Percentiles rank a stretch among this genome's conserved stretches.
phyloP scores from a whole-genome alignment of 2,113 vertebrate genomes.

The Zootoca vivipara region DNA sequence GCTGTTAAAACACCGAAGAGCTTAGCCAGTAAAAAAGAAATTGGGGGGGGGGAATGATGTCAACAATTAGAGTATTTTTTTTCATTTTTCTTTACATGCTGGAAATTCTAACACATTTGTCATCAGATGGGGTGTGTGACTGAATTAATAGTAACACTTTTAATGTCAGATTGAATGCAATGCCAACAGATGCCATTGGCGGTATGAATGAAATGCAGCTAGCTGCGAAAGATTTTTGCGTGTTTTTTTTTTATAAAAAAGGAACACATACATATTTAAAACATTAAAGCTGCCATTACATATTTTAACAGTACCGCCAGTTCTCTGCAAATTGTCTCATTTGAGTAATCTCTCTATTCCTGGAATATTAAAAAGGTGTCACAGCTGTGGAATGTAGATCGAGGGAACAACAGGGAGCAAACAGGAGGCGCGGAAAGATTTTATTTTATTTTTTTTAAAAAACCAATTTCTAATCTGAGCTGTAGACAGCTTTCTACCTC shows the following conservation, averaged over 20 bases:
- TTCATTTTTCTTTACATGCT: not conserved
- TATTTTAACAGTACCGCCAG: not conserved
- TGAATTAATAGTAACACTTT: not conserved
- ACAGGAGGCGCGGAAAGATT: not conserved
- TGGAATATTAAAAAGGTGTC: constrained; percentile 17
- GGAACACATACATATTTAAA: not conserved
- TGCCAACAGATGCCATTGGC: not conserved
- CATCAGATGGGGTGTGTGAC: not conserved
- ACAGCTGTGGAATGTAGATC: not conserved
- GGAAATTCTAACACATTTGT: not conserved
- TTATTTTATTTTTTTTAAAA: not conserved
- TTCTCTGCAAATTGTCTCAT: not conserved
- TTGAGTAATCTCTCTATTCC: not conserved
- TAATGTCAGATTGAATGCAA: not conserved
- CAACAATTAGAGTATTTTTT: not conserved
- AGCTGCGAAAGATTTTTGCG: not conserved
- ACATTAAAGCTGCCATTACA: not conserved
- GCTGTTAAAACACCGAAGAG: not conserved
- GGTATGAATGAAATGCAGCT: not conserved
- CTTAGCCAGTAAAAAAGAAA: not conserved
- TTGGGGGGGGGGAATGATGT: too few species aligned
- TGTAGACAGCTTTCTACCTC: not conserved
- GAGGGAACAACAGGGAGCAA: too few species aligned
- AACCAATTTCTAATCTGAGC: too few species aligned
- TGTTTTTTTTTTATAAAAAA: not conserved